Base-by-base conservation (phyloP, 2,113 vertebrate species). In the Chaetura pelagica region DNA sequence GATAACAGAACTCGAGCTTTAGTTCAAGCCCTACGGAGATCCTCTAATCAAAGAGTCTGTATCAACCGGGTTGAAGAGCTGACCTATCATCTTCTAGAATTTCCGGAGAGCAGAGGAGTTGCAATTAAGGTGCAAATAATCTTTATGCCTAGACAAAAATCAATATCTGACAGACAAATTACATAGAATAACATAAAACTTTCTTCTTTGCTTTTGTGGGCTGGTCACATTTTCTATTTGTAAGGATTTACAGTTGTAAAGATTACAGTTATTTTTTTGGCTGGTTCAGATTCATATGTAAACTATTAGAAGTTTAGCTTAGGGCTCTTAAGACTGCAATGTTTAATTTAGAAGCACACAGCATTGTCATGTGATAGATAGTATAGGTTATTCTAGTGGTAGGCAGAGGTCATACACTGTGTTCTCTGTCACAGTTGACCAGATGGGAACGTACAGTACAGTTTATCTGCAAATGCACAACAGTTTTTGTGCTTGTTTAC, bases 1-100 rank as follows among this genome's bases (percentile, higher is more conserved):
- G 99, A 99, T 98, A 99, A 99, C 96, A 98, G 99, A 92, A 99
- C 99, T 40, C 98, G 99, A 90, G 99, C 98, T 19, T 98, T 99
- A 97, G 99, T 99, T 67, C 99, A 99, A 96, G 98, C 99, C 22
- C 97, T 99, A 34, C 97, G 98, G 96, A 98, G 99, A 97, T 98
- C 99, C 9, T 96, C 99, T 32, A 98, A 99, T 93, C 98, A 98
- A 49, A 98, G 98, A 93, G 96, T 99, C 77, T 99, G 99, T 96
- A 98, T 99, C 96, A 99, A 97, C 97, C 98, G 99, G 51, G 98
- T 99, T 92, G 99, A 99, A 98, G 99, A 99, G 95, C 96, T 99
- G 91, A 99, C 98, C 90, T 99, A 98, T 87, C 99, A 99, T 95
- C 99, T 99, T 76, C 97, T 99, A 93, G 99, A 99, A 97, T 99